Percentiles rank a stretch among this genome's conserved stretches.
phyloP scores from a whole-genome alignment of 2,113 vertebrate species.

The Lepus timidus region DNA sequence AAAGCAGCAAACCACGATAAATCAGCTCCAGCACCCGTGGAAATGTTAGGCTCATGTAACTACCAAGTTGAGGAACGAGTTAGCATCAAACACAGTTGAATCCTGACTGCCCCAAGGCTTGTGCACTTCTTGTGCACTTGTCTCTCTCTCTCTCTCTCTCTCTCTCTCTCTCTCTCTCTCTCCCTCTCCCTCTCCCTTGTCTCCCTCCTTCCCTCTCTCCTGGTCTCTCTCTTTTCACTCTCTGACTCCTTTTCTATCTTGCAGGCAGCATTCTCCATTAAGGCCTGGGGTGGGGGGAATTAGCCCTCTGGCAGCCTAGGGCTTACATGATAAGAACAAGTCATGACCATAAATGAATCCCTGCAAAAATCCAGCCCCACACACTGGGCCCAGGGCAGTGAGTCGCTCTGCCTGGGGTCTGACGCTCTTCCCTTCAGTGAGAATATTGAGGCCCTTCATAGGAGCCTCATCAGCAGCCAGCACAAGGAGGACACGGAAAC shows the following conservation, averaged over 20 bases:
- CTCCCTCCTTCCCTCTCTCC: background rate
- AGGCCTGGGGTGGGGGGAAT: background rate
- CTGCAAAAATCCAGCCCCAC: background rate
- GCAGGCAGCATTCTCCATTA: background rate
- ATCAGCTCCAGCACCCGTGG: background rate
- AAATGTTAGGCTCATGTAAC: background rate
- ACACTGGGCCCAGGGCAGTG: background rate
- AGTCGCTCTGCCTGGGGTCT: background rate
- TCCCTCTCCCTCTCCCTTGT: too few species aligned
- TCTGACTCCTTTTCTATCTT: background rate
- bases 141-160: background rate
- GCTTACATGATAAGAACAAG: background rate
- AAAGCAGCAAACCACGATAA: background rate
- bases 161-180: background rate
- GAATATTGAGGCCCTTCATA: background rate
- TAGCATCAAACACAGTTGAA: background rate
- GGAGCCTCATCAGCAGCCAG: background rate
- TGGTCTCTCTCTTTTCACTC: background rate
- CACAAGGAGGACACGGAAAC: background rate
- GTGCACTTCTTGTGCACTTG: too few species aligned
- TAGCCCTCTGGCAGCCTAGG: background rate
- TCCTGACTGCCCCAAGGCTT: background rate
- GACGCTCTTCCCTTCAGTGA: background rate
- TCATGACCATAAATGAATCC: background rate
- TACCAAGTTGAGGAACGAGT: background rate